Percentiles rank a stretch among this genome's conserved stretches.
phyloP scores from a whole-genome alignment of 2,888 invertebrate species.

The Meliscaeva auricollis region DNA sequence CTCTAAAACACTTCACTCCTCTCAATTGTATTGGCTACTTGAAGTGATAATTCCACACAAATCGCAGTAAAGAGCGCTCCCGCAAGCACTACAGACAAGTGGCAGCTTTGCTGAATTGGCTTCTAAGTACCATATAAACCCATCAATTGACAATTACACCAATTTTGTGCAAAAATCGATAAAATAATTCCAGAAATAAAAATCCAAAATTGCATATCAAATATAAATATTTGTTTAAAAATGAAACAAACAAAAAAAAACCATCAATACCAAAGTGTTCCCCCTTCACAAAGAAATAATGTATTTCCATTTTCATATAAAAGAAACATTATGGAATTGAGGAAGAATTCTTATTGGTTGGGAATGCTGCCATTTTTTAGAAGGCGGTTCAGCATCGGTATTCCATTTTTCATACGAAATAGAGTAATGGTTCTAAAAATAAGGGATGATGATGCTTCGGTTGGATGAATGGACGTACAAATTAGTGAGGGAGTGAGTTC shows the following conservation, averaged over 20 bases:
- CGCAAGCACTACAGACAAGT: slow-evolving; percentile 67
- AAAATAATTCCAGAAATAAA: slow-evolving; percentile 48
- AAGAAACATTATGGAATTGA: slow-evolving; percentile 48
- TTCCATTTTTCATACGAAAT: background rate
- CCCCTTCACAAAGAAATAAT: background rate
- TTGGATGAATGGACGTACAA: slow-evolving; percentile 41
- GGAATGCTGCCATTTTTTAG: slow-evolving; percentile 60
- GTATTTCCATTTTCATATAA: slow-evolving; percentile 4
- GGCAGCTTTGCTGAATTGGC: slow-evolving; percentile 69
- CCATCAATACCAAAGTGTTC: background rate
- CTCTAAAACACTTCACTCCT: slow-evolving; percentile 69
- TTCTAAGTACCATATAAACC: slow-evolving; percentile 74
- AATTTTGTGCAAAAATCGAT: slow-evolving; percentile 75
- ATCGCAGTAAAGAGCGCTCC: slow-evolving; percentile 73
- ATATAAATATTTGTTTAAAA: slow-evolving; percentile 49
- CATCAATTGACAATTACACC: slow-evolving; percentile 76
- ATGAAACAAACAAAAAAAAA: background rate
- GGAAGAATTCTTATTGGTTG: slow-evolving; percentile 53
- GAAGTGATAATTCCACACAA: slow-evolving; percentile 78
- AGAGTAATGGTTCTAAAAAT: slow-evolving; percentile 41
- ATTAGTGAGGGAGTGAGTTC: slow-evolving; percentile 36
- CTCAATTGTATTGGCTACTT: slow-evolving; percentile 71
- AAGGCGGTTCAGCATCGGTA: slow-evolving; percentile 54
- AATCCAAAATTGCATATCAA: slow-evolving; percentile 31
- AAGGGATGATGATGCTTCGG: slow-evolving; percentile 60